Percentiles rank a stretch among this genome's conserved stretches.
These are phyloP conservation scores for Ptilodon capucinus DNA, from an alignment of 2,888 invertebrate genomes.

Conservation along the genomic window DNA sequence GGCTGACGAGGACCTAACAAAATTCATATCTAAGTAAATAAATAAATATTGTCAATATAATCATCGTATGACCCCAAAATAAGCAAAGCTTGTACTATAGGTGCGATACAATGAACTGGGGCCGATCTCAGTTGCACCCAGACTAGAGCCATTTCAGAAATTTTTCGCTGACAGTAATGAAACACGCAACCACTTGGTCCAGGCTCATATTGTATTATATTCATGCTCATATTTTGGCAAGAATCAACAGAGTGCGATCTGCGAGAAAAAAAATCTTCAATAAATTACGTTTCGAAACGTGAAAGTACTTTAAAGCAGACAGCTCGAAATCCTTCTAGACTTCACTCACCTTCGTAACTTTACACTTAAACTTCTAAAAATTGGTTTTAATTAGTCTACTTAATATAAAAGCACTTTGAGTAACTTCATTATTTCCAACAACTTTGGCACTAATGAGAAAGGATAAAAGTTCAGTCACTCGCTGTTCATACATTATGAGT, in stretches of 20 bases:
- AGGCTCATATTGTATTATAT: no score
- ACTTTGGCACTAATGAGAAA: slow-evolving; percentile 11
- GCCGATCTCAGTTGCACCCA: no score
- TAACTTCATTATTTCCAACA: slow-evolving; percentile 21
- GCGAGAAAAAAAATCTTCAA: neutral
- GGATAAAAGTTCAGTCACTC: slow-evolving; percentile 16
- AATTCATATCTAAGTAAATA: no score
- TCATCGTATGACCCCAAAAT: no score
- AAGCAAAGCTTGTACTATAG: no score
- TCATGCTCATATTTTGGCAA: no score
- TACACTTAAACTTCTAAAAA: slow-evolving; percentile 10
- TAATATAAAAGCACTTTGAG: slow-evolving; percentile 12
- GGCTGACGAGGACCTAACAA: slow-evolving; percentile 59
- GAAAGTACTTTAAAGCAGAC: neutral
- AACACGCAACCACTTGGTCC: no score
- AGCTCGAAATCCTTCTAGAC: neutral
- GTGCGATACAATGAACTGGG: no score
- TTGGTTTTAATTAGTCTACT: slow-evolving; percentile 13
- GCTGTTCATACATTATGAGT: neutral
- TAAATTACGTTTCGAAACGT: neutral
- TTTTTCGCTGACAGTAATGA: no score
- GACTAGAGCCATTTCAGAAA: no score
- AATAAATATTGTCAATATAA: no score
- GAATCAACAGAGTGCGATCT: no score
- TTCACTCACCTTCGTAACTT: neutral